Evolutionary conservation across 1,140 invertebrate species (phyloP).

Genomic region (Chelonus insularis): DNA sequence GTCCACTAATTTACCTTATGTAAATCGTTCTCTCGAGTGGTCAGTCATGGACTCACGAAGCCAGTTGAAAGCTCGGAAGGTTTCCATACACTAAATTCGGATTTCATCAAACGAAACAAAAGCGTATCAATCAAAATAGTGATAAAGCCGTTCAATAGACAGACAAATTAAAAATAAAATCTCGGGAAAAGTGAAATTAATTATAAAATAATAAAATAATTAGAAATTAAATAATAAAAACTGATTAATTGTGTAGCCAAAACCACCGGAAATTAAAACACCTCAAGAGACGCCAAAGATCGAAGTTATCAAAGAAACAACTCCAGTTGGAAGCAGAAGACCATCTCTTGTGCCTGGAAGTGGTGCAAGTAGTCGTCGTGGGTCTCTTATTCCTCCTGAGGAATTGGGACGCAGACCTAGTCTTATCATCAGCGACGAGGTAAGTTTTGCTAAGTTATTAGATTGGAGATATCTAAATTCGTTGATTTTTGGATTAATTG

Average conservation of each 20-base stretch:
- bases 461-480: neutral
- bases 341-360: slow-evolving; percentile 76
- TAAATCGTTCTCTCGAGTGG: slow-evolving; percentile 17
- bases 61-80: slow-evolving; percentile 26
- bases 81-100: slow-evolving; percentile 12
- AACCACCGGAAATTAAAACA: slow-evolving; percentile 72
- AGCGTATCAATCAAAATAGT: neutral
- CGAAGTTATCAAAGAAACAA: slow-evolving; percentile 79
- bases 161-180: neutral
- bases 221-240: neutral
- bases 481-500: slow-evolving; percentile 20
- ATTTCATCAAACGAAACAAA: neutral
- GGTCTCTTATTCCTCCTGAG: slow-evolving; percentile 83
- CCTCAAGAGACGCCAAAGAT: slow-evolving; percentile 77
- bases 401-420: slow-evolving; percentile 82
- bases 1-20: slow-evolving; percentile 9
- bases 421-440: slow-evolving; percentile 91
- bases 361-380: slow-evolving; percentile 72
- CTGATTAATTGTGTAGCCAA: slow-evolving; percentile 17
- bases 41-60: slow-evolving; percentile 33
- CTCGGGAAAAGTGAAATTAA: neutral
- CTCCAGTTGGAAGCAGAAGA: slow-evolving; percentile 70
- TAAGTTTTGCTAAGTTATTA: slow-evolving; percentile 57
- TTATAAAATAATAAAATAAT: too few relatives aligned
- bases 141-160: neutral